These are phyloP conservation scores for Drosophila yakuba DNA, from an alignment of 1,140 invertebrate species.

Conservation along the genomic window DNA sequence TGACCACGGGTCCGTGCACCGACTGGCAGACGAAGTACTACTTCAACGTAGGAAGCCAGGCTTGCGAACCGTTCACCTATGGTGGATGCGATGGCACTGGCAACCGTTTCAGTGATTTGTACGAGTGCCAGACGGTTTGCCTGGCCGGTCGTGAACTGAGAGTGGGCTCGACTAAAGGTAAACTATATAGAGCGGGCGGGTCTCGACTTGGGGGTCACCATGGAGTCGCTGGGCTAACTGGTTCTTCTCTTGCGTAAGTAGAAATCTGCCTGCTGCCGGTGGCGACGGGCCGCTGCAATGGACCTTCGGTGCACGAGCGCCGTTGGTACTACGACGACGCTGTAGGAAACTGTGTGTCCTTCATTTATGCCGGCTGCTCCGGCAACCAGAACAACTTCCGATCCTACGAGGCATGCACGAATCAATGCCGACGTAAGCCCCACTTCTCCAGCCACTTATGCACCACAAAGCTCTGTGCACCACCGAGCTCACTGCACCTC, in stretches of 20 bases:
- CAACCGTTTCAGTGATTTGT: slow-evolving; percentile 91
- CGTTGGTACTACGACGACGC: slow-evolving; percentile 93
- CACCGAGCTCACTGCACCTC: slow-evolving; percentile 31
- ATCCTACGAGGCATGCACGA: slow-evolving; percentile 89
- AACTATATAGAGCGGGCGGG: slow-evolving; percentile 8
- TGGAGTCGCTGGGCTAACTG: slow-evolving; percentile 35
- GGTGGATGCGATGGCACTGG: slow-evolving; percentile 94
- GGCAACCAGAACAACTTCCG: slow-evolving; percentile 93
- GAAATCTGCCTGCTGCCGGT: slow-evolving; percentile 89
- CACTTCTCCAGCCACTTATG: slow-evolving; percentile 18
- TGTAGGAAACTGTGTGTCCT: slow-evolving; percentile 89
- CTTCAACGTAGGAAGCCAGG: slow-evolving; percentile 86
- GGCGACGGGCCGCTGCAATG: slow-evolving; percentile 90
- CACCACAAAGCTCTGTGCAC: slow-evolving; percentile 48
- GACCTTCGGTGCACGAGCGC: slow-evolving; percentile 86
- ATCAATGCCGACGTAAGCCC: slow-evolving; percentile 86
- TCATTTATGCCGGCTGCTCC: slow-evolving; percentile 92
- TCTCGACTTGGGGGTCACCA: neutral
- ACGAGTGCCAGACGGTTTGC: slow-evolving; percentile 90
- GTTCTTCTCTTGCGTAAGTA: slow-evolving; percentile 67
- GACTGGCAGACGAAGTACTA: slow-evolving; percentile 88
- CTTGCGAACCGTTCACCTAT: slow-evolving; percentile 91
- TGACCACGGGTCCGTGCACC: slow-evolving; percentile 89
- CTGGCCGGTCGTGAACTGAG: slow-evolving; percentile 71
- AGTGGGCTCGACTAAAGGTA: slow-evolving; percentile 64